Evolutionary conservation across 2,797 vertebrate genomes (phyloP).

Genomic region (Cetoscarus ocellatus): DNA sequence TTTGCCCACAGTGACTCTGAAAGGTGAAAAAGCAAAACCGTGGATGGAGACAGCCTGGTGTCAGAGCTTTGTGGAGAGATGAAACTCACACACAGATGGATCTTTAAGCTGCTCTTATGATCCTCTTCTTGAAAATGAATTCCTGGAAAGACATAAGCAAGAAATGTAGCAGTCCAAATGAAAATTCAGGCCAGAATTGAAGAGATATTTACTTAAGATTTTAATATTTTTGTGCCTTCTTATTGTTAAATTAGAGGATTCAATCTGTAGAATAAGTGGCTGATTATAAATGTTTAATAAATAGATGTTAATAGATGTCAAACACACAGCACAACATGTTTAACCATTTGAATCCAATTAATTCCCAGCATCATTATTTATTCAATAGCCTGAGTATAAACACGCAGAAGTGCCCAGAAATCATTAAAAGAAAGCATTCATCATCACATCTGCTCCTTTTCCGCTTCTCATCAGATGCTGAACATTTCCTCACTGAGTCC

Average conservation of each 20-base stretch:
- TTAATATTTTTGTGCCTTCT: neutral
- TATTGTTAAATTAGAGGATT: neutral
- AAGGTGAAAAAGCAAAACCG: slow-evolving; percentile 25
- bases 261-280: neutral
- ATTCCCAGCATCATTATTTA: neutral
- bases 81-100: slow-evolving; percentile 5
- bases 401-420: neutral
- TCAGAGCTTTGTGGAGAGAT: slow-evolving; percentile 22
- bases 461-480: neutral
- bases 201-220: neutral
- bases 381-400: slow-evolving; percentile 1
- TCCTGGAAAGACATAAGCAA: neutral
- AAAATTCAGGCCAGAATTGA: neutral
- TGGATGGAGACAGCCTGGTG: slow-evolving; percentile 1
- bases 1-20: slow-evolving; percentile 14
- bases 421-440: neutral
- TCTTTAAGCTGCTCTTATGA: neutral
- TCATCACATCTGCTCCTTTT: slow-evolving; percentile 15
- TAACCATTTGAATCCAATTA: slow-evolving; percentile 1
- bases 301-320: neutral
- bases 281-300: neutral
- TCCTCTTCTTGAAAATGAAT: slow-evolving; percentile 15
- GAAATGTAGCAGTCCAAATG: neutral
- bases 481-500: too few species aligned
- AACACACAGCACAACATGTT: slow-evolving; percentile 1